Evolutionary conservation across 2,888 invertebrate species (phyloP).

Genomic region (Drosophila siamana): DNA sequence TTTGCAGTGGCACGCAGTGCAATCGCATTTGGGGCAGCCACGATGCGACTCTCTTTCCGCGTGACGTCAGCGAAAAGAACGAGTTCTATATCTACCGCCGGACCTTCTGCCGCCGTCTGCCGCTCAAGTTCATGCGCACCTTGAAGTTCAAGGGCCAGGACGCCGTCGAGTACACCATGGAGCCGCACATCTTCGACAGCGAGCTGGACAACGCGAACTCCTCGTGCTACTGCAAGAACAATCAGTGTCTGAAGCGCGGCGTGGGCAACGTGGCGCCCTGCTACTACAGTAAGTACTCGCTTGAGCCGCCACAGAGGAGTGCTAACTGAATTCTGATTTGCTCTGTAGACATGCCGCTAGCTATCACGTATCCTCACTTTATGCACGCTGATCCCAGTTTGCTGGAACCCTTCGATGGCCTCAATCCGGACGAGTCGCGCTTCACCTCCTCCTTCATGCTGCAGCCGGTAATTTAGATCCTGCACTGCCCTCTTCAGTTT

Average conservation of each 20-base stretch:
- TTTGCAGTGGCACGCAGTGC: constrained; percentile 87
- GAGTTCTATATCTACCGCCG: constrained; percentile 89
- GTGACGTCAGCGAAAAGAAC: constrained; percentile 86
- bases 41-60: constrained; percentile 91
- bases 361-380: constrained; percentile 91
- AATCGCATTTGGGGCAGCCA: constrained; percentile 89
- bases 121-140: constrained; percentile 86
- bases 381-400: constrained; percentile 88
- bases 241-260: constrained; percentile 87
- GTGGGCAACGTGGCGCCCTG: constrained; percentile 90
- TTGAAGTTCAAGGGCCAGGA: constrained; percentile 86
- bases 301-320: not conserved
- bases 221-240: constrained; percentile 88
- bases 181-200: constrained; percentile 88
- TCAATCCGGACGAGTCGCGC: constrained; percentile 87
- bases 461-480: constrained; percentile 88
- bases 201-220: constrained; percentile 87
- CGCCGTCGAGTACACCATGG: constrained; percentile 88
- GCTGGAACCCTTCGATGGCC: constrained; percentile 87
- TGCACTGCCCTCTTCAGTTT: no score
- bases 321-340: not conserved
- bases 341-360: constrained; percentile 89
- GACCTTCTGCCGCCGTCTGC: constrained; percentile 91
- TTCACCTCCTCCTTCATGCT: constrained; percentile 87
- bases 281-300: constrained; percentile 88